Conservation (phyloP, 1,140 invertebrate genomes). For the Berghia stephanieae region DNA sequence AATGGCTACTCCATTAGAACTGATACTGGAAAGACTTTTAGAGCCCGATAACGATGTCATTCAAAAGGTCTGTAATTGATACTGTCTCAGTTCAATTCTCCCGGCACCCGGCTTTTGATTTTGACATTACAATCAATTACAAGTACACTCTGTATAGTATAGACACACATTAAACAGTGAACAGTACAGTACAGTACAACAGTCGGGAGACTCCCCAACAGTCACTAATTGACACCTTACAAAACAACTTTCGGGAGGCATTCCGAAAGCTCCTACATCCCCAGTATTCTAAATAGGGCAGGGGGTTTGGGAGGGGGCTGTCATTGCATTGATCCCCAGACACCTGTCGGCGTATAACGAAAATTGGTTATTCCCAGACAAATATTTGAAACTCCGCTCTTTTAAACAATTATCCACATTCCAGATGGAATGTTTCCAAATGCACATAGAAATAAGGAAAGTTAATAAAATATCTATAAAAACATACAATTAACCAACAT, state of each 20-base stretch:
- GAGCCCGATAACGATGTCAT: slow-evolving; percentile 51
- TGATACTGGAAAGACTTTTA: slow-evolving; percentile 46
- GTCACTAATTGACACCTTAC: not conserved
- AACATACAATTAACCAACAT: too few relatives aligned
- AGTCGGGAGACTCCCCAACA: not conserved
- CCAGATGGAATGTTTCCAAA: too few relatives aligned
- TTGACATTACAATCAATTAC: slow-evolving; percentile 16
- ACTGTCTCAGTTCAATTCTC: not conserved
- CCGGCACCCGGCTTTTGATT: not conserved
- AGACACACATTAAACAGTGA: not conserved
- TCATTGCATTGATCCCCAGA: not conserved
- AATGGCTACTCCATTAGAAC: slow-evolving; percentile 50
- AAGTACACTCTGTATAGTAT: not conserved
- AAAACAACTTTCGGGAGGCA: not conserved
- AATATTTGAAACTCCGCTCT: too few relatives aligned
- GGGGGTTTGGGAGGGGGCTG: too few relatives aligned
- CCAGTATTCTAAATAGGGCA: not conserved
- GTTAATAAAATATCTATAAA: too few relatives aligned
- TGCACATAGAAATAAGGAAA: too few relatives aligned
- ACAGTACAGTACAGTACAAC: not conserved
- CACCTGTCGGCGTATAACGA: too few relatives aligned
- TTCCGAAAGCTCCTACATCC: not conserved
- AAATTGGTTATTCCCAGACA: too few relatives aligned
- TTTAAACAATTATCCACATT: too few relatives aligned
- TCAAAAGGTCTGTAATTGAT: slow-evolving; percentile 44